These are phyloP conservation scores for Sylvietta virens DNA, from an alignment of 2,113 vertebrate genomes.

Conservation along the genomic window DNA sequence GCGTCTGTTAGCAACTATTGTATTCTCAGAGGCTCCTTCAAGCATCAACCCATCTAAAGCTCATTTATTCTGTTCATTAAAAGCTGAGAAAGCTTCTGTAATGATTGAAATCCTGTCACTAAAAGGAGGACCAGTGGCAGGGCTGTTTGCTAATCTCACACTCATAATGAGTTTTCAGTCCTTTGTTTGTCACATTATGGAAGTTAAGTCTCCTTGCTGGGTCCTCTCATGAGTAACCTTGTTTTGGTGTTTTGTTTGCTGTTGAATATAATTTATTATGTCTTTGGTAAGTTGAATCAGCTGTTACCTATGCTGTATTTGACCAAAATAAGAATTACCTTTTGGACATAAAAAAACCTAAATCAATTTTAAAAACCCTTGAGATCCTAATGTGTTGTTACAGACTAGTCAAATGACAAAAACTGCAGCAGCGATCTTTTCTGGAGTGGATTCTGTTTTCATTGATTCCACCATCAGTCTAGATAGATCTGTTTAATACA, in stretches of 20 bases:
- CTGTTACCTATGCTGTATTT: not conserved
- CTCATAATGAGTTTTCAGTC: not conserved
- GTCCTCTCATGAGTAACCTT: not conserved
- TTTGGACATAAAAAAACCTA: not conserved
- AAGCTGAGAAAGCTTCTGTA: not conserved
- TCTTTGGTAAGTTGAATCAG: not conserved
- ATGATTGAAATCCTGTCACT: not conserved
- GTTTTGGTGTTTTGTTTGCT: not conserved
- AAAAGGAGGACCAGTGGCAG: not conserved
- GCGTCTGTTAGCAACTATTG: rapidly evolving
- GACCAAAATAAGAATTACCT: not conserved
- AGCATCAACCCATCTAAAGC: not conserved
- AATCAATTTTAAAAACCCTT: not conserved
- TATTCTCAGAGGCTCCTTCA: not conserved
- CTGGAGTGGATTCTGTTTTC: not conserved
- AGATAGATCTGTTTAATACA: not conserved
- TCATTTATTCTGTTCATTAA: not conserved
- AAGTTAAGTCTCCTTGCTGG: not conserved
- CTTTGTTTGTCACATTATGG: not conserved
- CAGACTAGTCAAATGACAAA: not conserved
- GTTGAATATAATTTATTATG: not conserved
- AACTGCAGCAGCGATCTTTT: not conserved
- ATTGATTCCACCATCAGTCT: not conserved
- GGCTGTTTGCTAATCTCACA: not conserved
- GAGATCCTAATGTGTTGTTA: rapidly evolving